Evolutionary conservation across 37 sponge, comb jelly and placozoan species (phyloP).

Genomic region (Agelas oroides): DNA sequence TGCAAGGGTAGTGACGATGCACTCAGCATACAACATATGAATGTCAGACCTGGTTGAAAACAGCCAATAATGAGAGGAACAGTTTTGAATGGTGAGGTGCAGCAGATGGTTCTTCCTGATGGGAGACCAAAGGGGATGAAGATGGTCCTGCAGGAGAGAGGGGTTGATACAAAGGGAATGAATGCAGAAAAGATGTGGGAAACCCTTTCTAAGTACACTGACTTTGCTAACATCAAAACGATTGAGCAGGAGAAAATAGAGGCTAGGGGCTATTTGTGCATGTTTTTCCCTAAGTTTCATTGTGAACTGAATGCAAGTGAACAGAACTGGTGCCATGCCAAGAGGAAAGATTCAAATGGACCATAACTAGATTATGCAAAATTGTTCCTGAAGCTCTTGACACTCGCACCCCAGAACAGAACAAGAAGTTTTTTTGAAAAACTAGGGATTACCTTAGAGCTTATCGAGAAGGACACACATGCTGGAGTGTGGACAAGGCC

Average conservation of each 20-base stretch:
- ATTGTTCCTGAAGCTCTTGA: constrained; percentile 30
- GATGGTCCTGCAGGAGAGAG: constrained; percentile 46
- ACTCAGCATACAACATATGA: constrained; percentile 41
- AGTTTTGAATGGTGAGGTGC: constrained; percentile 22
- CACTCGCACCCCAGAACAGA: constrained; percentile 21
- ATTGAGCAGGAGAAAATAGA: constrained; percentile 26
- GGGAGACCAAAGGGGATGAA: constrained; percentile 11
- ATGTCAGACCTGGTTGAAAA: constrained; percentile 56
- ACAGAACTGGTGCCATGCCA: constrained; percentile 42
- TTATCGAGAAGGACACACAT: constrained; percentile 29
- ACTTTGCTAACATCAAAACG: constrained; percentile 25
- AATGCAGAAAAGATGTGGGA: constrained; percentile 50
- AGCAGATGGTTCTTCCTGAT: constrained; percentile 14
- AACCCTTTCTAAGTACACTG: constrained; percentile 10
- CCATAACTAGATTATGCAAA: constrained; percentile 32
- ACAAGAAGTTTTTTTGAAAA: constrained; percentile 34
- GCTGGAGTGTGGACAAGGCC: constrained; percentile 1
- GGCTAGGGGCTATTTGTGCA: constrained; percentile 16
- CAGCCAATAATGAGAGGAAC: constrained; percentile 62
- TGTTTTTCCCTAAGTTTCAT: constrained; percentile 50
- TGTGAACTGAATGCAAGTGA: constrained; percentile 53
- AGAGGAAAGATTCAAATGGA: constrained; percentile 40
- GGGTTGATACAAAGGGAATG: constrained; percentile 39
- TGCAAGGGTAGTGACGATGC: constrained; percentile 34
- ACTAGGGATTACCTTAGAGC: constrained; percentile 24